Conservation (phyloP, 2,888 invertebrate species). For the Rapana venosa region DNA sequence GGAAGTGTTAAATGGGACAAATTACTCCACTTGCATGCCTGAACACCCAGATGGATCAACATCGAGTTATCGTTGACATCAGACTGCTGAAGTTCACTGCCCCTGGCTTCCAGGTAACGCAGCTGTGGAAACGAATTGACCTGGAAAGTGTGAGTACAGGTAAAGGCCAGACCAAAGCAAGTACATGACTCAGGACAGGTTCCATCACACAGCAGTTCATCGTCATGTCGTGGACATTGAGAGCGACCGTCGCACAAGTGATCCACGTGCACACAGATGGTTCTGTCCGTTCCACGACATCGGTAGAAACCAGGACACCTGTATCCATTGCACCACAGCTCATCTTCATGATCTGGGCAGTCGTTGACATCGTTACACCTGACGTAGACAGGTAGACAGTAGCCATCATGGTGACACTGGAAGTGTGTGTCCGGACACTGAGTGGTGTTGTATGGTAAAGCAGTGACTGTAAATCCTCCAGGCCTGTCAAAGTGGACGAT, state of each 20-base stretch:
- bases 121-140: not conserved
- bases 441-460: not conserved
- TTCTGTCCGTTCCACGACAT: constrained; percentile 1
- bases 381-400: constrained; percentile 10
- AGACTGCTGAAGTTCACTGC: not conserved
- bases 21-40: not conserved
- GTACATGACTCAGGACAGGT: constrained; percentile 18
- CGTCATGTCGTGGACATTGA: constrained; percentile 18
- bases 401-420: not conserved
- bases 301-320: constrained; percentile 4
- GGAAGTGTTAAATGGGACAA: not conserved
- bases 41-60: constrained; percentile 3
- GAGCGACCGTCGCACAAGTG: constrained; percentile 19
- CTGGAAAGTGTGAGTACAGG: not conserved
- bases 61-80: not conserved
- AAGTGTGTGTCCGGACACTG: constrained; percentile 6
- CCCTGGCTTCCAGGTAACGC: not conserved
- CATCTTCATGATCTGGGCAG: constrained; percentile 8
- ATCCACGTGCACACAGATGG: constrained; percentile 2
- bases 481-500: not conserved
- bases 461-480: not conserved
- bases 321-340: not conserved
- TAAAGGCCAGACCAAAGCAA: constrained; percentile 15
- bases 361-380: not conserved
- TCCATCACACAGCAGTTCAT: constrained; percentile 18